Conservation (phyloP, 2,797 vertebrate species). For the Neostethus bicornis region DNA sequence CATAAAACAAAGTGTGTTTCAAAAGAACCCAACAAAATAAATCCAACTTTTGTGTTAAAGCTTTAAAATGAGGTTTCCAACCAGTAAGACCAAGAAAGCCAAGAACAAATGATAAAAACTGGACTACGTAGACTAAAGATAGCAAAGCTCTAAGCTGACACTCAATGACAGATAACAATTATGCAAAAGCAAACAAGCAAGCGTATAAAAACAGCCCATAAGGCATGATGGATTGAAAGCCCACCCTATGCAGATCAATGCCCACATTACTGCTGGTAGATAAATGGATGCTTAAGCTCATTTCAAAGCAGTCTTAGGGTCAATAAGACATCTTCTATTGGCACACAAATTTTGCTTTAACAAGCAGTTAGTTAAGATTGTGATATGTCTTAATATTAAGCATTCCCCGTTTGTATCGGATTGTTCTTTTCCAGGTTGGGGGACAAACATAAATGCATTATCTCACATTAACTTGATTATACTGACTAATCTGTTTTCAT, state of each 20-base stretch:
- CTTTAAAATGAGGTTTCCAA: too few species aligned
- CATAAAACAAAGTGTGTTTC: too few species aligned
- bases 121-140: neutral
- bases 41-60: too few species aligned
- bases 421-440: slow-evolving; percentile 8
- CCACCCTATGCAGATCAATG: neutral
- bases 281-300: neutral
- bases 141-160: neutral
- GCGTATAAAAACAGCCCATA: neutral
- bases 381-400: slow-evolving; percentile 5
- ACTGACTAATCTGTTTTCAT: slow-evolving; percentile 39
- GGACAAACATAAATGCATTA: slow-evolving; percentile 42
- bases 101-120: neutral
- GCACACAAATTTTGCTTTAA: neutral
- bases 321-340: neutral
- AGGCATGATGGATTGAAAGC: slow-evolving; percentile 4
- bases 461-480: slow-evolving; percentile 58
- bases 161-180: neutral
- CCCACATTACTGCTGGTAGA: neutral
- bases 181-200: slow-evolving; percentile 6
- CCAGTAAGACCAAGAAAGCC: too few species aligned
- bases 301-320: neutral
- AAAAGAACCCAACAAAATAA: too few species aligned
- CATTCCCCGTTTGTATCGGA: neutral
- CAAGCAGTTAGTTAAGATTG: neutral